Percentiles rank a stretch among this genome's conserved stretches.
These are phyloP conservation scores for Syndactyla subalaris DNA, from an alignment of 2,797 vertebrate species.

Conservation along the genomic window DNA sequence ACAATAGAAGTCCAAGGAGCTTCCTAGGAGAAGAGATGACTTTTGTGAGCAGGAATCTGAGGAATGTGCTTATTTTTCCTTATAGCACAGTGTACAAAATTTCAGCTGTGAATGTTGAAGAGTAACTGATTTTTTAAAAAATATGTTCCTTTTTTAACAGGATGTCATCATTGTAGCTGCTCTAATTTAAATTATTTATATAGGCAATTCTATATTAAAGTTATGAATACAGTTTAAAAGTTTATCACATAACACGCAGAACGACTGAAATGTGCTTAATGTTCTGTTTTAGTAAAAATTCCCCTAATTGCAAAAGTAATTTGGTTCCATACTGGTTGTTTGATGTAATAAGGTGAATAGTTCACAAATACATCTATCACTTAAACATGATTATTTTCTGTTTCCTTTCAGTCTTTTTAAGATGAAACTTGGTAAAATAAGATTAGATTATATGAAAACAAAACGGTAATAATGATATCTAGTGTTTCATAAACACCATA, in stretches of 20 bases:
- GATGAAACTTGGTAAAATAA: slow-evolving; percentile 7
- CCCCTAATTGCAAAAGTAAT: slow-evolving; percentile 7
- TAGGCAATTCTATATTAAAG: neutral
- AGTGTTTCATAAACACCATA: neutral
- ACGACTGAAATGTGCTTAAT: neutral
- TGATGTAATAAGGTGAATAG: slow-evolving; percentile 9
- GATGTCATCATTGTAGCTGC: neutral
- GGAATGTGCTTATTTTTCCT: slow-evolving; percentile 64
- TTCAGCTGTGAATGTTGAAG: slow-evolving; percentile 51
- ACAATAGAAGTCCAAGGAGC: slow-evolving; percentile 49
- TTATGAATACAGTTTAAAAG: neutral
- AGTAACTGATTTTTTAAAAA: neutral
- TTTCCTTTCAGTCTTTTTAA: neutral
- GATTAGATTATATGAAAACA: slow-evolving; percentile 17
- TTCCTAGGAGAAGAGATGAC: slow-evolving; percentile 33
- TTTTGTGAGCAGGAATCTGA: slow-evolving; percentile 68
- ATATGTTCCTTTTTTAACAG: neutral
- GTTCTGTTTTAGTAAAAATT: slow-evolving; percentile 12
- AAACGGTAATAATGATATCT: slow-evolving; percentile 31
- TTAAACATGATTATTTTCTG: slow-evolving; percentile 35
- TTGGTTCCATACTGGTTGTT: neutral
- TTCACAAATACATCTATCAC: slow-evolving; percentile 5
- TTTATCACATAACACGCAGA: slow-evolving; percentile 10
- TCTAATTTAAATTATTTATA: slow-evolving; percentile 25
- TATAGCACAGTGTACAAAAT: slow-evolving; percentile 56